Conservation (phyloP, 1,140 invertebrate species). For the Drepana arcuata region DNA sequence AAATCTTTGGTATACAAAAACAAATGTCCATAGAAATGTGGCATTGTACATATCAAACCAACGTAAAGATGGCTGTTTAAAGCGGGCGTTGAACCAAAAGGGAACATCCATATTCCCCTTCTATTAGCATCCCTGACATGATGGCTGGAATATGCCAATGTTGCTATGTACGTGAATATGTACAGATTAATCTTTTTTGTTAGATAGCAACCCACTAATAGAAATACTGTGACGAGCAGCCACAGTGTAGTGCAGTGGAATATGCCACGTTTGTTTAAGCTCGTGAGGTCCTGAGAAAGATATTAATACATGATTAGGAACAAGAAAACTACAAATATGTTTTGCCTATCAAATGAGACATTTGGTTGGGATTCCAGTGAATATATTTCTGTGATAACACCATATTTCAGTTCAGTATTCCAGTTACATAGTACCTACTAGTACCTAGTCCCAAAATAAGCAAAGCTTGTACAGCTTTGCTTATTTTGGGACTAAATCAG, state of each 20-base stretch:
- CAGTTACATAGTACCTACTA: too few relatives aligned
- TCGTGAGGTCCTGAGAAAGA: conserved; percentile 41
- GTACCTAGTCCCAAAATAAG: too few relatives aligned
- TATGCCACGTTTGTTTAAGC: conserved; percentile 40
- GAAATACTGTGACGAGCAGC: conserved; percentile 17
- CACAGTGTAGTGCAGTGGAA: conserved; percentile 51
- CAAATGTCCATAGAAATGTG: conserved; percentile 24
- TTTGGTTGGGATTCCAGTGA: background rate
- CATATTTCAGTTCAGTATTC: too few relatives aligned
- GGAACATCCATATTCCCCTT: conserved; percentile 44
- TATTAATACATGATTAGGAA: background rate
- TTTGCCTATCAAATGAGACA: background rate
- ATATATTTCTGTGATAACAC: too few relatives aligned
- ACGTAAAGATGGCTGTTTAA: conserved; percentile 37
- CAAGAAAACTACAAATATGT: background rate
- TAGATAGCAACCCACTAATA: conserved; percentile 31
- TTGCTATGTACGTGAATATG: conserved; percentile 32
- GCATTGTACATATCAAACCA: conserved; percentile 20
- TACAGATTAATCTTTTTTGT: conserved; percentile 37
- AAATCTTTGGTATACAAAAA: conserved; percentile 23
- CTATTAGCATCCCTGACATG: conserved; percentile 46
- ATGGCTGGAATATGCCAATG: conserved; percentile 40
- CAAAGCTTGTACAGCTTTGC: background rate
- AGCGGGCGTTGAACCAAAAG: conserved; percentile 35
- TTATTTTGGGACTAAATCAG: background rate